Evolutionary conservation across 2,888 invertebrate genomes (phyloP).

Genomic region (Acrocyrtus sp.): DNA sequence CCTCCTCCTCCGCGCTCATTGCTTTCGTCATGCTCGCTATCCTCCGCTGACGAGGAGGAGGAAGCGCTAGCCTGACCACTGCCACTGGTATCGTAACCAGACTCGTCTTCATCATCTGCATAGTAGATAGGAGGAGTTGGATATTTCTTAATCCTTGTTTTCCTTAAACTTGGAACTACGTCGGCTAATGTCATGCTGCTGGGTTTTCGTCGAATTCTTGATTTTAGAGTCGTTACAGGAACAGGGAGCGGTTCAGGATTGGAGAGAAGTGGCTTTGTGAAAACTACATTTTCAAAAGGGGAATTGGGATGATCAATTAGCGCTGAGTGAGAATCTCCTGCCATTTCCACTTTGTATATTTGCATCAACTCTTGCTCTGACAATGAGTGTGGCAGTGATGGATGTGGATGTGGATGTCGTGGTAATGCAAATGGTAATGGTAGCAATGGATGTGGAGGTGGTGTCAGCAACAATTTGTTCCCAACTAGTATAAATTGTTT

Average conservation of each 20-base stretch:
- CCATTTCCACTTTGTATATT: constrained; percentile 27
- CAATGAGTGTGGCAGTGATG: too few species aligned
- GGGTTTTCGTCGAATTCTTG: constrained; percentile 43
- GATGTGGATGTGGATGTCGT: too few species aligned
- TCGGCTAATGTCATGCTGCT: constrained; percentile 42
- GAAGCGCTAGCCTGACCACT: constrained; percentile 14
- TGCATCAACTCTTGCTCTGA: too few species aligned
- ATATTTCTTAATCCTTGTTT: constrained; percentile 48
- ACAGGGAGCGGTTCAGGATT: constrained; percentile 36
- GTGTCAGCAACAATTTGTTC: too few species aligned
- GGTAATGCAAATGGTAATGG: too few species aligned
- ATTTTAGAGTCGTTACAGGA: constrained; percentile 27
- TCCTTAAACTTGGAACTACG: constrained; percentile 44
- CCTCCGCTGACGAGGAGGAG: constrained; percentile 29
- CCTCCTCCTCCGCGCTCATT: background rate
- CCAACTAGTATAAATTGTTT: too few species aligned
- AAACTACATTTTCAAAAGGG: constrained; percentile 24
- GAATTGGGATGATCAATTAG: constrained; percentile 19
- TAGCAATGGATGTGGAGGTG: too few species aligned
- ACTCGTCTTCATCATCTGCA: constrained; percentile 48
- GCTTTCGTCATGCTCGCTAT: constrained; percentile 22
- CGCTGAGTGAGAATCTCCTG: constrained; percentile 34
- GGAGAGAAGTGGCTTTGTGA: constrained; percentile 5
- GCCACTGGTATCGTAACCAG: constrained; percentile 20
- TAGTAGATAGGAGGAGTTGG: constrained; percentile 53